Evolutionary conservation across 2,113 vertebrate genomes (phyloP).

Genomic region (Silurus meridionalis): DNA sequence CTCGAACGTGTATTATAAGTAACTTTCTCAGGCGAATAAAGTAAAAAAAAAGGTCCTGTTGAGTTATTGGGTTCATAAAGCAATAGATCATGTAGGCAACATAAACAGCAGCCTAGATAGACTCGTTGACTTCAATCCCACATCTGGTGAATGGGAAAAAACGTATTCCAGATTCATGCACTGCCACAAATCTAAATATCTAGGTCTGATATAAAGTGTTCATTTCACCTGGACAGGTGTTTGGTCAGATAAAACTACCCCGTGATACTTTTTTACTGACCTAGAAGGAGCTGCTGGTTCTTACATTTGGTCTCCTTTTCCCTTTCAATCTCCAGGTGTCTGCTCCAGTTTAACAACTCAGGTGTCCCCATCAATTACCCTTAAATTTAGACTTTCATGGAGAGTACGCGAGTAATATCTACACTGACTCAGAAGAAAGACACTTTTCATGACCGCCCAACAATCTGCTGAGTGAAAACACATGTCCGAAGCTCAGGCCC

Average conservation of each 20-base stretch:
- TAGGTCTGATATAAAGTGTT: slow-evolving; percentile 30
- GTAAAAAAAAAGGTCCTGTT: neutral
- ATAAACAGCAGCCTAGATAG: slow-evolving; percentile 5
- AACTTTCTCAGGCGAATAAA: neutral
- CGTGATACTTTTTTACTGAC: neutral
- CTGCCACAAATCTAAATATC: neutral
- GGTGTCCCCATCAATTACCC: slow-evolving; percentile 75
- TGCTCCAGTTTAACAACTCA: slow-evolving; percentile 65
- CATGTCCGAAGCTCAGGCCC: slow-evolving; percentile 77
- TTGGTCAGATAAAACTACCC: slow-evolving; percentile 6
- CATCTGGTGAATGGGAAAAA: slow-evolving; percentile 16
- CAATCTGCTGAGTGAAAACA: slow-evolving; percentile 91
- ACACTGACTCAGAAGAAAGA: slow-evolving; percentile 83
- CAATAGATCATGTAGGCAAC: slow-evolving; percentile 7
- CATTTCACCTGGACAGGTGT: slow-evolving; percentile 33
- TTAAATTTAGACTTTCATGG: slow-evolving; percentile 75
- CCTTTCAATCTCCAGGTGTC: slow-evolving; percentile 56
- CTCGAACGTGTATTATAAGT: neutral
- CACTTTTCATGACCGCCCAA: slow-evolving; percentile 88
- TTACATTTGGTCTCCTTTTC: neutral
- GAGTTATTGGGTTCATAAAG: slow-evolving; percentile 30
- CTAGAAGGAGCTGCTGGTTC: slow-evolving; percentile 9
- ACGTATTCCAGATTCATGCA: neutral
- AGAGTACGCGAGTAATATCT: slow-evolving; percentile 81
- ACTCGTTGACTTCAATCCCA: neutral